phyloP scores from a whole-genome alignment of 2,113 vertebrate genomes.

The Gila orcuttii region DNA sequence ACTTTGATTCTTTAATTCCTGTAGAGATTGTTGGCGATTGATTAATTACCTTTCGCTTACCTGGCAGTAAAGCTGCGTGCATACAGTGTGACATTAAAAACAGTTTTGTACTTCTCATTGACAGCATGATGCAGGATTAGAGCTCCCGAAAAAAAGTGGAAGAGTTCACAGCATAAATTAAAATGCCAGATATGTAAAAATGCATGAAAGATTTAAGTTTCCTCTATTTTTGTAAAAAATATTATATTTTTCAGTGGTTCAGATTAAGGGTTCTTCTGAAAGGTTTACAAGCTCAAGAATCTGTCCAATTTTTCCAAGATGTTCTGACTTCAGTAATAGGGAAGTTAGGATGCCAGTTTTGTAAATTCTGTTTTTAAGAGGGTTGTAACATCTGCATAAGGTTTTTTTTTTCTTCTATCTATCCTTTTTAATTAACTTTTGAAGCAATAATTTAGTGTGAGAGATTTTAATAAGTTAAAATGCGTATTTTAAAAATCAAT shows the following conservation, averaged over 20 bases:
- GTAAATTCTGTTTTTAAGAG: neutral
- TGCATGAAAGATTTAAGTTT: neutral
- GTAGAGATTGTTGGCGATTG: neutral
- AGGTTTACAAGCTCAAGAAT: neutral
- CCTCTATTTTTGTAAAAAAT: neutral
- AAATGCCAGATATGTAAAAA: constrained; percentile 1
- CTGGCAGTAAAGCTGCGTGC: neutral
- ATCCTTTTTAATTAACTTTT: neutral
- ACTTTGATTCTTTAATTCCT: neutral
- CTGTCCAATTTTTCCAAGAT: neutral
- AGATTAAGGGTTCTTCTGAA: neutral
- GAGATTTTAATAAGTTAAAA: neutral
- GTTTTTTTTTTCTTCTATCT: neutral
- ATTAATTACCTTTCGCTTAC: neutral
- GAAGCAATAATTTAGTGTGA: neutral
- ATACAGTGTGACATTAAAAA: neutral
- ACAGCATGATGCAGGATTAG: neutral
- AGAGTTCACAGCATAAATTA: neutral
- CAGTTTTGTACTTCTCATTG: neutral
- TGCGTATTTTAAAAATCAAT: neutral
- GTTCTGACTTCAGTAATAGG: neutral
- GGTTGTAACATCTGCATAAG: neutral
- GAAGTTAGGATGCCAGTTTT: neutral
- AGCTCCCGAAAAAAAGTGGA: neutral
- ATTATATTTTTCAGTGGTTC: neutral